A percentile compares a stretch with the other conserved stretches of the same genome.
These are phyloP conservation scores for Spinibarbus caldwelli DNA, from an alignment of 2,797 vertebrate genomes.

Conservation along the genomic window DNA sequence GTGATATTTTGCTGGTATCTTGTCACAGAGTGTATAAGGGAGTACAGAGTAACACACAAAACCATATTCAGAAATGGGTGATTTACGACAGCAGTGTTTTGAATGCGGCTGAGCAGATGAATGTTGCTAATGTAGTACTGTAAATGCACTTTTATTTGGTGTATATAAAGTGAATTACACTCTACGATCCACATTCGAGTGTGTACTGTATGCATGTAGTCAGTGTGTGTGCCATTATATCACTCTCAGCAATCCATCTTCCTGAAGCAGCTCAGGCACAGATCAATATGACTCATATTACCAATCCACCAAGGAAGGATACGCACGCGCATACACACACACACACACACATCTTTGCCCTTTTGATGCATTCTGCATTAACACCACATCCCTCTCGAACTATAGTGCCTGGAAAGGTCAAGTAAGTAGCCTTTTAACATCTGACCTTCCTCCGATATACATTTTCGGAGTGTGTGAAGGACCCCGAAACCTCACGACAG, in stretches of 20 bases:
- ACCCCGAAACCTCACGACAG: neutral
- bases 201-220: neutral
- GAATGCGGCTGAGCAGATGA: neutral
- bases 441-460: constrained; percentile 35
- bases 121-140: neutral
- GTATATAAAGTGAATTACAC: neutral
- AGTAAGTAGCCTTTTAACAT: constrained; percentile 45
- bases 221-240: constrained; percentile 8
- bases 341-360: constrained; percentile 15
- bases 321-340: neutral
- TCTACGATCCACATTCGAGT: neutral
- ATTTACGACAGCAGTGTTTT: neutral
- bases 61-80: neutral
- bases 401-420: constrained; percentile 17
- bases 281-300: constrained; percentile 54
- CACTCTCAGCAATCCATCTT: constrained; percentile 38
- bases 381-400: neutral
- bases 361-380: constrained; percentile 15
- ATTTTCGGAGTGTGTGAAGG: constrained; percentile 11
- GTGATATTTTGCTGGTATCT: no score
- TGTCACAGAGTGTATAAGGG: neutral
- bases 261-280: constrained; percentile 40
- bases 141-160: neutral
- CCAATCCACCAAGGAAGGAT: constrained; percentile 22
- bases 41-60: neutral